A percentile compares a stretch with the other conserved stretches of the same genome.
These are phyloP conservation scores for Gandaritis pyraliata DNA, from an alignment of 2,888 invertebrate genomes.

Conservation along the genomic window DNA sequence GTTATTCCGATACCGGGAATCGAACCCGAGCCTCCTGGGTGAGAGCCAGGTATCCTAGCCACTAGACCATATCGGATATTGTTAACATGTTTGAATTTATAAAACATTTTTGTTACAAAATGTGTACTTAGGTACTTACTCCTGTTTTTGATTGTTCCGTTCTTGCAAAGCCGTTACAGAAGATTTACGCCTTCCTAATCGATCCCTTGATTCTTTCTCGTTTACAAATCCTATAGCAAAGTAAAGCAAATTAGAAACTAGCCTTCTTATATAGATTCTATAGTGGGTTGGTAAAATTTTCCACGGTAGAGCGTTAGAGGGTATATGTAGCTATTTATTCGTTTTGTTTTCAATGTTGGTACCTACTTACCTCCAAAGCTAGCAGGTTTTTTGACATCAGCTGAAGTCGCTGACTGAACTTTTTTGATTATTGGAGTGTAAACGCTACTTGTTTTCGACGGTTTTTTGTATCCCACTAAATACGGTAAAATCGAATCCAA, in stretches of 20 bases:
- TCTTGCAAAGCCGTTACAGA: slow-evolving; percentile 72
- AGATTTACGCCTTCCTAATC: slow-evolving; percentile 78
- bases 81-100: background rate
- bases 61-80: slow-evolving; percentile 84
- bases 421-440: slow-evolving; percentile 85
- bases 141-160: slow-evolving; percentile 71
- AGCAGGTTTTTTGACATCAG: slow-evolving; percentile 79
- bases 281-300: too few species aligned
- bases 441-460: slow-evolving; percentile 78
- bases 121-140: slow-evolving; percentile 74
- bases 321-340: background rate
- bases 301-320: too few species aligned
- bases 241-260: too few species aligned
- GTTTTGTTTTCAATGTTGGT: too few species aligned
- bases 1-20: slow-evolving; percentile 84
- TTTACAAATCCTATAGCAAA: slow-evolving; percentile 67
- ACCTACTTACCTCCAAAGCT: slow-evolving; percentile 74
- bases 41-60: slow-evolving; percentile 90
- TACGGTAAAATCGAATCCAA: slow-evolving; percentile 93
- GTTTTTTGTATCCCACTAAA: slow-evolving; percentile 84
- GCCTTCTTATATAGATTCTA: too few species aligned
- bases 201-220: slow-evolving; percentile 77
- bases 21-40: slow-evolving; percentile 87
- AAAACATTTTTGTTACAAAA: background rate
- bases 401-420: slow-evolving; percentile 53